Evolutionary conservation across 2,888 invertebrate species (phyloP), one percentile per base, ranked within the genome.

Genomic region (Hemistola chrysoprasaria): DNA sequence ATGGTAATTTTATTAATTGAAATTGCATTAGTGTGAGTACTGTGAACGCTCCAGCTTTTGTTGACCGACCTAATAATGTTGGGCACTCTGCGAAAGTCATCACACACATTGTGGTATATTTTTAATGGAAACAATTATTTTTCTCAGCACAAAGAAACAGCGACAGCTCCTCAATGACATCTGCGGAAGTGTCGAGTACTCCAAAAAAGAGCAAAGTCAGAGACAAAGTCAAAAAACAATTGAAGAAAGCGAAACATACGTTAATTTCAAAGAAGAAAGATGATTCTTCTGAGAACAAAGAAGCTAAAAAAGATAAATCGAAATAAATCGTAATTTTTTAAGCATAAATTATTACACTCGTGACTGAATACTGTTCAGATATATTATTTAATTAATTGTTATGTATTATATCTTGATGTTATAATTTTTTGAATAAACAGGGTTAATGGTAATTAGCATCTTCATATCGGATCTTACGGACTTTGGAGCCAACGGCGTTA

Each of bases 171-270:
- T 82, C 43, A 4, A 39, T 87, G 55, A 85, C 84, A 55, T 86
- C 88, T 0, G 54, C 71, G 6, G 88, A 88, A 53, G 71, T 74
- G 3, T 53, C 69, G 2, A 56, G 71, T 8, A 73, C 78, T 3
- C 80, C 77, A 7, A 88, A 88, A 60, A 88, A 88, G 54, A 85
- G 53, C 50, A 88, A 87, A 72, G 86, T 88, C 9, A 88, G 87
- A 44, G 88, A 88, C 51, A 87, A 85, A 73, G 77, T 88, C 8
- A 88, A 87, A 56, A 88, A 86, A 56, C 88, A 88, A 60, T 62
- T 88, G 2, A 88, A 88, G 54, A 88, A 85, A 59, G 88, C 87
- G 0, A 88, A 88, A 54, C 80, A 88, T 40, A 61, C 83, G 1
- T 64, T 88, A 23, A 81, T 83, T 36, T 59, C 81, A 1, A 86